Evolutionary conservation across 2,113 vertebrate genomes (phyloP).

Genomic region (Sturnira hondurensis): DNA sequence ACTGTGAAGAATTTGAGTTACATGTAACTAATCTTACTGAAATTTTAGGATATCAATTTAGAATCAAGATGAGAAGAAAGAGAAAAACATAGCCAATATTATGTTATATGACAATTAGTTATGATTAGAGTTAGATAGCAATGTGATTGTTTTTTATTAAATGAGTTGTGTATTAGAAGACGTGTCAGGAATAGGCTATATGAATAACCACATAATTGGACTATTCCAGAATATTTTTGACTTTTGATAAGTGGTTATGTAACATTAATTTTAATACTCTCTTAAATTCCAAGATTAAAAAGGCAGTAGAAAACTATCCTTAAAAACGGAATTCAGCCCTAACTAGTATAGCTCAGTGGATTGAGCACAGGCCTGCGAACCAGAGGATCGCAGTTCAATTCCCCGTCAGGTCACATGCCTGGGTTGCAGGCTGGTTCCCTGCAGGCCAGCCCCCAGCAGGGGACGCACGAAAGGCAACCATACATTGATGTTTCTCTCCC

Average conservation of each 20-base stretch:
- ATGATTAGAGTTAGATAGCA: neutral
- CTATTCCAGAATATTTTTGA: neutral
- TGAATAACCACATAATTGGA: neutral
- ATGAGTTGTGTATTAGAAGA: neutral
- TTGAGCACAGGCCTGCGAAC: no score
- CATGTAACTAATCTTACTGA: neutral
- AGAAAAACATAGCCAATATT: neutral
- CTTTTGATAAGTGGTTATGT: neutral
- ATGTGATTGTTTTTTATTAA: neutral
- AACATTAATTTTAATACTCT: neutral
- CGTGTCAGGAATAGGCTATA: neutral
- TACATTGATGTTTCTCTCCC: no score
- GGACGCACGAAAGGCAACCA: no score
- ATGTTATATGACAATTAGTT: neutral
- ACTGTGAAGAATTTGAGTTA: neutral
- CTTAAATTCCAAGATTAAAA: neutral
- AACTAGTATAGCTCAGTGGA: no score
- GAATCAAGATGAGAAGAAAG: neutral
- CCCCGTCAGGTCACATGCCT: no score
- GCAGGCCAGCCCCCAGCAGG: no score
- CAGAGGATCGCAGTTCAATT: no score
- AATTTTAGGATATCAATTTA: neutral
- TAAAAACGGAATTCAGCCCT: no score
- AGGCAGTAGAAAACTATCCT: neutral
- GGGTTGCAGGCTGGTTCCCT: no score